Evolutionary conservation across 1,140 invertebrate species (phyloP).

Genomic region (Bombus vancouverensis): DNA sequence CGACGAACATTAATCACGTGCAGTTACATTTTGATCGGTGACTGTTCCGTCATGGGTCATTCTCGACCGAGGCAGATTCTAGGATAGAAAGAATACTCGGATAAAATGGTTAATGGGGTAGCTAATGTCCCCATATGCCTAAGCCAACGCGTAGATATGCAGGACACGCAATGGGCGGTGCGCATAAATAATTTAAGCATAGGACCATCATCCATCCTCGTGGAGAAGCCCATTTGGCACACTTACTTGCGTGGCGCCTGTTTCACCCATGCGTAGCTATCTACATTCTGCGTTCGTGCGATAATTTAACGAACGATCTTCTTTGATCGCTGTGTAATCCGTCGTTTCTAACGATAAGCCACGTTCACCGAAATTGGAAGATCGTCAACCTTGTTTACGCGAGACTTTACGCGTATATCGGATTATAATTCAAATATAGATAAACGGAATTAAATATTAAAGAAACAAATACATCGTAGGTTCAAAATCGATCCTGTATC

Average conservation of each 20-base stretch:
- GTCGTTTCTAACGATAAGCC: not conserved
- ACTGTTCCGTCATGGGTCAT: conserved; percentile 32
- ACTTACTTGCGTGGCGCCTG: conserved; percentile 45
- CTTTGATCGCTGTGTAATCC: conserved; percentile 1
- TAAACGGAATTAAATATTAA: too few species aligned
- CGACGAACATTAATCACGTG: conserved; percentile 1
- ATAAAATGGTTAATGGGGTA: conserved; percentile 80
- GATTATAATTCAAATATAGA: too few species aligned
- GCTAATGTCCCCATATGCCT: conserved; percentile 80
- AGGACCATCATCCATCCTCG: conserved; percentile 70
- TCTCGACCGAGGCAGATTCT: conserved; percentile 25
- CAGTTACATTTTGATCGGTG: conserved; percentile 39
- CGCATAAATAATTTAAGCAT: conserved; percentile 77
- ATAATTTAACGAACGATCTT: conserved; percentile 31
- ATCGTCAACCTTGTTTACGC: too few species aligned
- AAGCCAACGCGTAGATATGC: conserved; percentile 59
- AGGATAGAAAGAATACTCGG: conserved; percentile 36
- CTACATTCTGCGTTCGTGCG: conserved; percentile 15
- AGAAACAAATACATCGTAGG: rapidly evolving
- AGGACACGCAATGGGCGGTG: conserved; percentile 77
- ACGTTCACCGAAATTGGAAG: not conserved
- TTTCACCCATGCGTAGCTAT: conserved; percentile 44
- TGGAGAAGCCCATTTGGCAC: conserved; percentile 64
- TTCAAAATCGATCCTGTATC: too few species aligned
- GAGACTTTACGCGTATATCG: too few species aligned